phyloP scores from a whole-genome alignment of 2,888 invertebrate species.

The Phrixothrix hirtus region DNA sequence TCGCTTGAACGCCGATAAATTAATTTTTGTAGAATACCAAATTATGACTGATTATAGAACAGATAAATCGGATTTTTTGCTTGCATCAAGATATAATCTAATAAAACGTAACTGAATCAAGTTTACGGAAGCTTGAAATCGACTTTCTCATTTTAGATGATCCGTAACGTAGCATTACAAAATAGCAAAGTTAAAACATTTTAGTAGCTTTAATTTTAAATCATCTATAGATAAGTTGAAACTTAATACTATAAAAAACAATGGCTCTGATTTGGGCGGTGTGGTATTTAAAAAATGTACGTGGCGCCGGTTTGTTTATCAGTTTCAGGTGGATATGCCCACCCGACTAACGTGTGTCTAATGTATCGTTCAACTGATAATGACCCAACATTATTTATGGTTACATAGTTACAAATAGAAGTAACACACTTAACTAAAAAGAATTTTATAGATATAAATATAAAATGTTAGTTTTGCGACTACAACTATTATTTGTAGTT shows the following conservation, averaged over 20 bases:
- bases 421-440: too few species aligned
- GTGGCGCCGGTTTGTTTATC: slow-evolving; percentile 28
- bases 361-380: slow-evolving; percentile 16
- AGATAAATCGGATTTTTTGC: slow-evolving; percentile 7
- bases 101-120: too few species aligned
- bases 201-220: too few species aligned
- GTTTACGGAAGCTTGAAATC: too few species aligned
- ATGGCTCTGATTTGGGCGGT: neutral
- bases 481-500: too few species aligned
- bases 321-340: slow-evolving; percentile 22
- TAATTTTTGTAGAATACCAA: slow-evolving; percentile 17
- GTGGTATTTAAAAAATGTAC: slow-evolving; percentile 23
- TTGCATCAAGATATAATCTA: neutral
- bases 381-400: neutral
- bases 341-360: slow-evolving; percentile 24
- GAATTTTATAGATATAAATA: too few species aligned
- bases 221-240: too few species aligned
- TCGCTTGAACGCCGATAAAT: slow-evolving; percentile 31
- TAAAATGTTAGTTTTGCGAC: too few species aligned
- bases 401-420: neutral
- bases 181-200: too few species aligned
- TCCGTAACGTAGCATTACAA: too few species aligned
- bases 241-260: too few species aligned
- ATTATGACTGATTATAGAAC: slow-evolving; percentile 22
- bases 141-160: too few species aligned